Evolutionary conservation across 2,888 invertebrate species (phyloP), one percentile per base, ranked within the genome.

Genomic region (Macrosoma leucophasiata): DNA sequence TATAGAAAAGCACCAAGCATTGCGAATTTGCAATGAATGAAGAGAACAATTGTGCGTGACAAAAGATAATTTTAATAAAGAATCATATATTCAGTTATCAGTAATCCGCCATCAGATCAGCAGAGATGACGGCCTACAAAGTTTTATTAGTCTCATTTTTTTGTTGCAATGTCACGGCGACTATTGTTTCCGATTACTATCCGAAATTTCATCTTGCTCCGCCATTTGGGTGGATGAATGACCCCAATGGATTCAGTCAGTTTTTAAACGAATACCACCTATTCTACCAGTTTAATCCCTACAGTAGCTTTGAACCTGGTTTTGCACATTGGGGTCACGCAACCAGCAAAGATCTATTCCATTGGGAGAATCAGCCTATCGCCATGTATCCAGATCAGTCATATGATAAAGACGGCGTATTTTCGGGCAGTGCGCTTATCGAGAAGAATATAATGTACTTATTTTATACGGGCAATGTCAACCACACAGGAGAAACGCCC

Each of bases 321-420:
- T 26, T 36, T 3, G 67, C 63, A 35, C 62, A 65, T 30, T 75
- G 73, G 75, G 69, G 70, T 0, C 75, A 75, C 30, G 65, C 66
- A 0, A 50, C 53, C 15, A 62, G 68, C 27, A 41, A 35, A 0
- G 69, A 76, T 36, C 42, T 74, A 10, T 46, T 70, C 6, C 48
- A 46, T 26, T 76, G 75, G 75, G 47, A 57, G 27, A 55, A 68
- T 27, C 37, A 57, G 1, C 58, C 62, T 1, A 55, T 65, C 7
- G 66, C 71, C 13, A 30, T 72, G 22, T 49, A 52, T 11, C 68
- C 69, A 1, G 58, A 64, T 24, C 23, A 44, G 15, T 29, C 23
- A 29, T 52, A 43, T 20, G 62, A 62, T 21, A 48, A 44, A 17
- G 36, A 40, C 30, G 58, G 55, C 7, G 52, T 55, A 4, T 66